Evolutionary conservation across 2,888 invertebrate genomes (phyloP), one percentile per base, ranked within the genome.

Genomic region (Tipula lateralis): DNA sequence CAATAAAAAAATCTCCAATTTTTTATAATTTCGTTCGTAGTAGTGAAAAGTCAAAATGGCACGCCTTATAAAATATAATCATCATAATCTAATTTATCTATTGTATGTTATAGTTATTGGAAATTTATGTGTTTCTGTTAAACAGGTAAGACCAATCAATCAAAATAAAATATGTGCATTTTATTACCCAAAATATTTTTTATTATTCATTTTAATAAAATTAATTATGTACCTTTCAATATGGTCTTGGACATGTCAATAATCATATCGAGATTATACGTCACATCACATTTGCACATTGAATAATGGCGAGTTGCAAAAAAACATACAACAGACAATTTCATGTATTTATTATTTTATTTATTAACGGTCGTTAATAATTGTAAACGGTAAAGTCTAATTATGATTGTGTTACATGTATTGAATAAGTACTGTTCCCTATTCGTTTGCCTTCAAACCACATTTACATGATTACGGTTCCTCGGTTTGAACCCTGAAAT

Each of bases 1-100:
- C 4, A 66, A 12, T 13, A 66, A 66, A 66, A 66, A 66, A 66
- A 66, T 66, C n/a, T n/a, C 66, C 66, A 66, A 66, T 1, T 66
- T 66, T 66, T 24, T 7, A 24, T 66, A n/a, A 13, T 1, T 66
- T 66, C 66, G 24, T 66, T 66, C 66, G 24, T 66, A 19, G 66
- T 66, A 66, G 66, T 66, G 66, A 66, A 66, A 66, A 66, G 66
- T 66, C 66, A 66, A 66, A 66, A 66, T 66, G 66, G 66, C 66
- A 66, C 66, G 66, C 66, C 66, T 66, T 66, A 66, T 24, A 66
- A 66, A 66, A 66, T 66, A 66, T 66, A 24, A 66, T 24, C 66
- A 66, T 24, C 24, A 66, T 66, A 66, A 66, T 24, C 66, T 66
- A 66, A 24, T 66, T 66, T 66, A 66, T 66, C 66, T 66, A 24